Evolutionary conservation across 53 echinoderm and acorn worm species (phyloP), one percentile per base, ranked within the genome.

Genomic region (Holothuria scabra): DNA sequence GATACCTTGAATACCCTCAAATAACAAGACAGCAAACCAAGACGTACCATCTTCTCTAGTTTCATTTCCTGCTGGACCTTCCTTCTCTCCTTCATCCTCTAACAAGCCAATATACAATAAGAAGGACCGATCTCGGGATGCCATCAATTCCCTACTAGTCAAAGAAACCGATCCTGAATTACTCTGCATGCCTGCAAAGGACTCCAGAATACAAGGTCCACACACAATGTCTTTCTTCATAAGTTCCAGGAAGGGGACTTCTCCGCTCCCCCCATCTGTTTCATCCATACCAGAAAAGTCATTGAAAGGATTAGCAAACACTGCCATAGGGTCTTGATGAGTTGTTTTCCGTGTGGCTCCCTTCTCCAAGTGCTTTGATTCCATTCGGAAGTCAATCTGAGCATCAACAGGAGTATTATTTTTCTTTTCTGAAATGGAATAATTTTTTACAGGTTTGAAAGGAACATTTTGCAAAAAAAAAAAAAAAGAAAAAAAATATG

Each of bases 341-440:
- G 83, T 91, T 88, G 67, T 95, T 91, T 60, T 80, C 21, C 57
- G 59, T 26, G 41, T 87, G 69, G 72, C 66, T 41, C 67, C 33
- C 29, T 61, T 48, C 6, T 82, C 74, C 8, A 69, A 57, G 18
- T 56, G 74, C 12, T 82, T 82, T n/a, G 88, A 74, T 41, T 92
- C 87, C 94, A 99, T 95, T 80, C 89, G 94, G 89, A 99, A 94
- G 87, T 99, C 87, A 44, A 99, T 94, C 74, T 92, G 89, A 26
- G 92, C 89, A 74, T 99, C 99, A 8, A 99, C 88, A 33, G 99
- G 93, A 19, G 84, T 80, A 12, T n/a, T 84, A 29, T 78, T 44
- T 48, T 65, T 64, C 46, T 64, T 82, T 37, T 82, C 82, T 82
- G 82, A 14, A 82, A 64, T 44, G 23, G n/a, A 52, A 64, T 0